Base-by-base conservation (phyloP, 2,888 invertebrate genomes). In the Drosophila formosana region DNA sequence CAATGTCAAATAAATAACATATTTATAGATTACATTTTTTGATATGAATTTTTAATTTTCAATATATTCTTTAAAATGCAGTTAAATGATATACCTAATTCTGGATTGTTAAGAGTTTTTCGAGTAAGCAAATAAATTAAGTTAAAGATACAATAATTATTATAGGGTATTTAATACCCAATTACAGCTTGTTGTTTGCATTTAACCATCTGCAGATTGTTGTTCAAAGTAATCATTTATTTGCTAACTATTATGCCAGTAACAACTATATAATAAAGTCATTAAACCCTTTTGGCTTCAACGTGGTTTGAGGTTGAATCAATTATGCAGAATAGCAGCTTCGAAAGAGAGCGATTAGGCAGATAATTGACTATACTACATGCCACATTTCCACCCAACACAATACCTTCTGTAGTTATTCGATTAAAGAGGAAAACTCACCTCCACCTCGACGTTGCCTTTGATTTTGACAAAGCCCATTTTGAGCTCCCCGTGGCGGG, bases 401-500 rank as follows among this genome's bases (percentile, higher is more conserved):
- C 18, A 18, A 18, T 18, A 1, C 18, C 18, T 18, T 18, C 18
- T 18, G 18, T 18, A 18, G 39, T 41, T 13, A 41, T 41, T 41
- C 13, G 18, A 41, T 41, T 41, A 26, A n/a, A n/a, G 13, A 0
- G 1, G 2, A 6, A 9, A 6, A 78, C 85, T 90, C 45, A 94
- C 95, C 93, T 98, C 98, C 26, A 98, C 96, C 92, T 98, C 98
- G 69, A 98, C 94, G 85, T 97, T 96, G 84, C 98, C 98, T 93
- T 98, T 98, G 90, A 97, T 95, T 94, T 98, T 96, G 89, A 96
- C 95, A 86, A 98, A 95, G 68, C 97, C 97, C 91, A 98, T 94
- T 91, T 97, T 96, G 80, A 98, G 95, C 93, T 97, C 97, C 4
- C 97, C 97, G 70, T 95, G 94, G 82, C 95, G 95, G 65, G 95